Evolutionary conservation across 2,113 vertebrate genomes (phyloP).

Genomic region (Caranx melampygus): DNA sequence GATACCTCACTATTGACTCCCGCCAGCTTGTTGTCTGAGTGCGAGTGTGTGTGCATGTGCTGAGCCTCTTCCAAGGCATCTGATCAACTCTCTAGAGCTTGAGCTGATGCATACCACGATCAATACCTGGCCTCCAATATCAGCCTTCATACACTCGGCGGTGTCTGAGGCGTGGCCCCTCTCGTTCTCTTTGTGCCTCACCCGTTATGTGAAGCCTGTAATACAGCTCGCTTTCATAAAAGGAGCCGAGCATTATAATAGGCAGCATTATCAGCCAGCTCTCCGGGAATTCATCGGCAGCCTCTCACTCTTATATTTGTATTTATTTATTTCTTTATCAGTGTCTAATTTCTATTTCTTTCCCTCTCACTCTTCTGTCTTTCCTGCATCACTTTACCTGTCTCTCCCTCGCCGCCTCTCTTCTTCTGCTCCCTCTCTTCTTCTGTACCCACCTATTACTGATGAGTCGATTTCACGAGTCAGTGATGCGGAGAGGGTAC

Average conservation of each 20-base stretch:
- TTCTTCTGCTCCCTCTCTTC: slow-evolving; percentile 31
- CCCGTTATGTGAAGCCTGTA: slow-evolving; percentile 46
- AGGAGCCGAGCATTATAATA: slow-evolving; percentile 40
- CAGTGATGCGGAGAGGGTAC: slow-evolving; percentile 77
- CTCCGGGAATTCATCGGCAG: slow-evolving; percentile 43
- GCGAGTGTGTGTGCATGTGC: slow-evolving; percentile 1
- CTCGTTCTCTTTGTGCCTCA: slow-evolving; percentile 46
- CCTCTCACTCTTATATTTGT: slow-evolving; percentile 34
- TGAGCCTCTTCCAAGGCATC: slow-evolving; percentile 53
- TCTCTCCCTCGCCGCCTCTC: slow-evolving; percentile 25
- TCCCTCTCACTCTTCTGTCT: slow-evolving; percentile 40
- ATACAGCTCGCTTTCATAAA: slow-evolving; percentile 48
- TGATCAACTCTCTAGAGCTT: slow-evolving; percentile 69
- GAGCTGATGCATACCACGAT: slow-evolving; percentile 58
- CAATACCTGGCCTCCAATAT: slow-evolving; percentile 64
- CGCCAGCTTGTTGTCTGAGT: neutral
- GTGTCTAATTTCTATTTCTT: slow-evolving; percentile 34
- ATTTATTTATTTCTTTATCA: slow-evolving; percentile 34
- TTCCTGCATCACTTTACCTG: slow-evolving; percentile 57
- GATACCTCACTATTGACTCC: slow-evolving; percentile 58
- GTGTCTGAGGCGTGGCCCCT: slow-evolving; percentile 41
- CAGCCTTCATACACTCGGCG: slow-evolving; percentile 51
- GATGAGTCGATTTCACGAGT: slow-evolving; percentile 80
- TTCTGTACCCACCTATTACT: slow-evolving; percentile 73
- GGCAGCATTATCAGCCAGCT: slow-evolving; percentile 47